phyloP scores from a whole-genome alignment of 2,113 vertebrate genomes.

The Brevimyrus niger region DNA sequence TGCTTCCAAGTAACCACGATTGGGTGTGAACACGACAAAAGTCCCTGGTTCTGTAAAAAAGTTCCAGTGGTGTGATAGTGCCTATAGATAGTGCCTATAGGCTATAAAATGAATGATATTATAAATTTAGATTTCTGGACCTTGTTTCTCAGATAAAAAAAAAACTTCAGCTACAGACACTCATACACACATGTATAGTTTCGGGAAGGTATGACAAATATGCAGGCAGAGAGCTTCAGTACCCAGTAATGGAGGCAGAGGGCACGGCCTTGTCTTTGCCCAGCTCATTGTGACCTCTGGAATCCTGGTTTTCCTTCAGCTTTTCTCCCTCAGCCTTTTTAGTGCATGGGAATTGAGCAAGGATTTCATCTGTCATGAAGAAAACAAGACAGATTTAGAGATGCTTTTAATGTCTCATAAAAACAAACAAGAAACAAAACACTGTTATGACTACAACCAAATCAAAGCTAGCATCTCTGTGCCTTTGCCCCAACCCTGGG shows the following conservation, averaged over 20 bases:
- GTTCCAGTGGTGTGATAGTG: neutral
- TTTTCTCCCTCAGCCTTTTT: slow-evolving; percentile 63
- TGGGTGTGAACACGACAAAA: neutral
- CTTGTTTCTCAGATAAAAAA: neutral
- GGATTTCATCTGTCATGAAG: slow-evolving; percentile 74
- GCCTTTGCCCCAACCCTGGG: neutral
- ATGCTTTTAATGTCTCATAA: neutral
- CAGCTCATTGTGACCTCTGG: slow-evolving; percentile 7
- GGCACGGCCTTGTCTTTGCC: slow-evolving; percentile 40
- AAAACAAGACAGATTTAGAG: neutral
- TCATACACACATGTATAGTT: neutral
- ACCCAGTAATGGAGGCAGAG: slow-evolving; percentile 36
- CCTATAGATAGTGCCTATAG: too few relatives aligned
- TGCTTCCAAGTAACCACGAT: neutral
- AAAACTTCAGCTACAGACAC: neutral
- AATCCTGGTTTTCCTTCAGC: slow-evolving; percentile 48
- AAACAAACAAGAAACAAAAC: neutral
- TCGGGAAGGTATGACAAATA: neutral
- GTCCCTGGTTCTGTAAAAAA: neutral
- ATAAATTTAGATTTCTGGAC: neutral
- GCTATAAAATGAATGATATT: neutral
- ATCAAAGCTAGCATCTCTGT: neutral
- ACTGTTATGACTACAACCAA: neutral
- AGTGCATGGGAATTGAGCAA: slow-evolving; percentile 81
- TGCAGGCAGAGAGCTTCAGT: neutral